Base-by-base conservation (phyloP, 2,888 invertebrate genomes). In the Gerris lacustris region DNA sequence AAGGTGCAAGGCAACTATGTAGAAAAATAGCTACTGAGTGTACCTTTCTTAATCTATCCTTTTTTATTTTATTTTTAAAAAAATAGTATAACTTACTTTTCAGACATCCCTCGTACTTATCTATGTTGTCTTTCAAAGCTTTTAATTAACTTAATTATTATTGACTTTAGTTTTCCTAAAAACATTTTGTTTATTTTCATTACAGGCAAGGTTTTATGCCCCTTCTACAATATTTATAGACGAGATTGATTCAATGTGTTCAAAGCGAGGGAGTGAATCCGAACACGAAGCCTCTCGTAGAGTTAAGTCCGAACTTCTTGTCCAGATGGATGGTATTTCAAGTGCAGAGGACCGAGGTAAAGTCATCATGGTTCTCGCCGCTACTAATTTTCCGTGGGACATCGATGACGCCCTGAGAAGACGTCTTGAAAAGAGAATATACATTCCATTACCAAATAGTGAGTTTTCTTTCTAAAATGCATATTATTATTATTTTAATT, bases 301-400 rank as follows among this genome's bases (percentile, higher is more conserved):
- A 76, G 96, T 98, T 70, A 99, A 99, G 83, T 95, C 96, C 0
- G 98, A 99, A 82, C 85, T 99, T 72, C 86, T 99, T 31, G 94
- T 97, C 76, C 98, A 99, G 83, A 98, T 99, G 97, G 98, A 99
- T 83, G 98, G 98, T 0, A 88, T 94, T 67, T 91, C 91, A 71
- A 88, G 88, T 1, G 81, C 81, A 66, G 83, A 83, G 67, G 84
- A 84, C 76, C 82, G 83, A 18, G 81, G 82, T 66, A 87, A 91
- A 84, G 91, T 94, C 67, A 96, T 99, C 0, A 97, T 98, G 94
- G 97, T 99, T 31, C 83, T 99, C 76, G 98, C 97, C 0, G 98
- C 98, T 6, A 99, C 98, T 0, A 99, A 99, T 82, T 96, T 97
- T 79, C 99, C 99, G 0, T 98, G 98, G 98, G 97, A 98, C 80